Conservation (phyloP, 2,113 vertebrate species). For the Nothobranchius furzeri region DNA sequence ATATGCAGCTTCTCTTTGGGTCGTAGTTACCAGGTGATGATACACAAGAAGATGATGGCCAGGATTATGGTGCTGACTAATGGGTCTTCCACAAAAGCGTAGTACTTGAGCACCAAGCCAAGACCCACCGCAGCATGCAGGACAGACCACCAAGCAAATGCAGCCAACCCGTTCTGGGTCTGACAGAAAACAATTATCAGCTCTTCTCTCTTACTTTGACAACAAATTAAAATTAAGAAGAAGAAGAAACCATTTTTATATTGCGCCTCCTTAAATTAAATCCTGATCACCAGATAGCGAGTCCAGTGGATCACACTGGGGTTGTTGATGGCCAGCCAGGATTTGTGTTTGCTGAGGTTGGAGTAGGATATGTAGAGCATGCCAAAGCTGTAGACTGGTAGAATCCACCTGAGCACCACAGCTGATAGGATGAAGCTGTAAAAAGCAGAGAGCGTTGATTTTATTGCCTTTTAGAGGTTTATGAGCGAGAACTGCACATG, state of each 20-base stretch:
- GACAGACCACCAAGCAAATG: slow-evolving; percentile 67
- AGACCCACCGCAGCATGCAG: slow-evolving; percentile 48
- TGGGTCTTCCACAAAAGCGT: slow-evolving; percentile 40
- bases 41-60: slow-evolving; percentile 29
- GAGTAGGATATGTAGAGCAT: slow-evolving; percentile 70
- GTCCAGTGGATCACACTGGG: slow-evolving; percentile 48
- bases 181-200: slow-evolving; percentile 18
- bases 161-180: slow-evolving; percentile 72
- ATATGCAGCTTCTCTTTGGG: not conserved
- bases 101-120: slow-evolving; percentile 60
- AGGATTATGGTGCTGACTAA: slow-evolving; percentile 59
- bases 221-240: too few relatives aligned
- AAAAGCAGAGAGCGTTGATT: slow-evolving; percentile 3
- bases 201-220: too few relatives aligned
- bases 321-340: slow-evolving; percentile 60
- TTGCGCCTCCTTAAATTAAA: not conserved
- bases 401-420: slow-evolving; percentile 22
- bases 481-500: not conserved
- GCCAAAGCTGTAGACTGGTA: slow-evolving; percentile 46
- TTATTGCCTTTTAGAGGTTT: too few relatives aligned
- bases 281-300: slow-evolving; percentile 67
- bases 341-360: slow-evolving; percentile 49
- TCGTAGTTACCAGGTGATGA: slow-evolving; percentile 52
- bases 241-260: too few relatives aligned
- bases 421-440: slow-evolving; percentile 52